Percentiles rank a stretch among this genome's conserved stretches.
phyloP scores from a whole-genome alignment of 2,113 vertebrate genomes.

The Nymphicus hollandicus region DNA sequence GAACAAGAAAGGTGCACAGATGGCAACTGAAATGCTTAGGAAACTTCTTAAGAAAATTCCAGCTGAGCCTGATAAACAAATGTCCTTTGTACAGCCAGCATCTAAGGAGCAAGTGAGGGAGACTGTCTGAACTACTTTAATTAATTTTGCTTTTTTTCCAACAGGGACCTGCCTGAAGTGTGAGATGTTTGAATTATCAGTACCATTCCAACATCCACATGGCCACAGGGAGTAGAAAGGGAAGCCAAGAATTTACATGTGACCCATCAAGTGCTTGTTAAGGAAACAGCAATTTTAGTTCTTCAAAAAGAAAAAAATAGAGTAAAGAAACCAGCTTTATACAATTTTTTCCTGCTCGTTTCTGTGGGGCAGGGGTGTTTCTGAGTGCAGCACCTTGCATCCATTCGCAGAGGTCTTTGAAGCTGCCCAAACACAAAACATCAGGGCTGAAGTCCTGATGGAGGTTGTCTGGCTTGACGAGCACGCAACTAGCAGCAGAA shows the following conservation, averaged over 20 bases:
- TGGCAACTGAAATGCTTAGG: conserved; percentile 46
- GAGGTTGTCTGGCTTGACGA: neutral
- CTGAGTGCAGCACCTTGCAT: neutral
- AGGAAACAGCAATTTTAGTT: neutral
- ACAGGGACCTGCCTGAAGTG: neutral
- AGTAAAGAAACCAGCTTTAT: neutral
- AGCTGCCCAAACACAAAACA: neutral
- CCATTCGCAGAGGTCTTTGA: neutral
- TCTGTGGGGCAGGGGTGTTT: neutral
- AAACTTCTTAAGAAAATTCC: conserved; percentile 51
- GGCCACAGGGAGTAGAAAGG: neutral
- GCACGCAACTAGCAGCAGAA: neutral
- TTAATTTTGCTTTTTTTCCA: neutral
- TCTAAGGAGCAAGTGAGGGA: neutral
- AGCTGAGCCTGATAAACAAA: conserved; percentile 44
- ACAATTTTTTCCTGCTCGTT: neutral
- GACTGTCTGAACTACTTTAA: neutral
- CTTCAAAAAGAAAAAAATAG: neutral
- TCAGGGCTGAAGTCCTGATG: neutral
- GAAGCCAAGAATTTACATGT: neutral
- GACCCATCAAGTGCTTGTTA: neutral
- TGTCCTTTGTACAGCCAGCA: neutral
- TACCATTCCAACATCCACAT: neutral
- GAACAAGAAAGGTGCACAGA: conserved; percentile 48
- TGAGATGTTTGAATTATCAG: neutral